phyloP scores from a whole-genome alignment of 2,797 vertebrate species.

The Xenopus petersii region DNA sequence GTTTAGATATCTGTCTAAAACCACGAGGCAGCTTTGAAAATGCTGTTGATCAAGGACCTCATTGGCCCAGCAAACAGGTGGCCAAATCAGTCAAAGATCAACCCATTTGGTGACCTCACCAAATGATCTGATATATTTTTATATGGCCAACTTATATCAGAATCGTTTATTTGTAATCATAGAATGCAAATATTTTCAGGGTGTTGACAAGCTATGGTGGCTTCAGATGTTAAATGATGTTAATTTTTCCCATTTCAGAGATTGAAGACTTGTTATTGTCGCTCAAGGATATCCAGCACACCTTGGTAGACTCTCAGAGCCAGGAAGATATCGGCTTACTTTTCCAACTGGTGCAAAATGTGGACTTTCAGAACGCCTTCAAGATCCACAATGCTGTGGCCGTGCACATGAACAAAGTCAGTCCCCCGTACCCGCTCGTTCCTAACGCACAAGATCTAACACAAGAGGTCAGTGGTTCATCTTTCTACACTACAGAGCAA shows the following conservation, averaged over 20 bases:
- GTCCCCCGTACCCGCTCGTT: slow-evolving; percentile 88
- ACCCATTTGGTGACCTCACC: too few relatives aligned
- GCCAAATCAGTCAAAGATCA: too few relatives aligned
- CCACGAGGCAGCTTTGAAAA: too few relatives aligned
- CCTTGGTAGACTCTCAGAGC: slow-evolving; percentile 90
- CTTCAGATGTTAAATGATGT: too few relatives aligned
- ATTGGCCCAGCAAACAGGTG: too few relatives aligned
- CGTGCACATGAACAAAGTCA: slow-evolving; percentile 87
- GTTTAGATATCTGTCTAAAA: too few relatives aligned
- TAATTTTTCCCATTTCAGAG: slow-evolving; percentile 68
- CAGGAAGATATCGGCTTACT: slow-evolving; percentile 89
- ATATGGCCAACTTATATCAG: too few relatives aligned
- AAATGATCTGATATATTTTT: too few relatives aligned
- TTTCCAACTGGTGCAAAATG: slow-evolving; percentile 89
- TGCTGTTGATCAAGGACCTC: too few relatives aligned
- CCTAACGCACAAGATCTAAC: slow-evolving; percentile 81
- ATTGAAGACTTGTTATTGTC: slow-evolving; percentile 91
- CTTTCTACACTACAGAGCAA: not conserved
- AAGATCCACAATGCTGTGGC: slow-evolving; percentile 93
- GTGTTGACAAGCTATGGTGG: too few relatives aligned
- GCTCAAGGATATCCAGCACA: slow-evolving; percentile 88
- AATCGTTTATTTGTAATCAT: too few relatives aligned
- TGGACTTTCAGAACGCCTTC: slow-evolving; percentile 93
- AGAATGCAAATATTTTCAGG: too few relatives aligned
- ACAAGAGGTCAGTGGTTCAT: slow-evolving; percentile 79